Base-by-base conservation (phyloP, 2,888 invertebrate species). In the Tipula lateralis region DNA sequence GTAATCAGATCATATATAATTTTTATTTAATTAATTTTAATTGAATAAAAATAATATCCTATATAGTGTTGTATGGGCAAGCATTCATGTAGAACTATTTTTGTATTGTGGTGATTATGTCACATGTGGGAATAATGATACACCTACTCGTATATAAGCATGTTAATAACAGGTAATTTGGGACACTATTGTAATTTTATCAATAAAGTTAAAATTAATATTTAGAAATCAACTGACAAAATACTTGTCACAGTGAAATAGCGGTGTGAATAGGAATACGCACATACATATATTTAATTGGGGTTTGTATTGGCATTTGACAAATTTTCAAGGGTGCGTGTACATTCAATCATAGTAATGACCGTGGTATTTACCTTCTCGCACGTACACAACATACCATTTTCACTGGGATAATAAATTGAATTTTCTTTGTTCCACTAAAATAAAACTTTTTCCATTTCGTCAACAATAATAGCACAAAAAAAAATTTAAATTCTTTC, bases 1-100 rank as follows among this genome's bases (percentile, higher is more conserved):
- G 66, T 66, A 66, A 66, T 66, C 66, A 66, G 66, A 66, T 66
- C 66, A 66, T 24, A 24, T n/a, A 13, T 50, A 50, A 16, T 50
- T 50, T 50, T 50, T 50, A 50, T n/a, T 50, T 66, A 66, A 66
- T 66, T 66, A 66, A 66, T 66, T 66, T 66, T 66, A 66, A 66
- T 66, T 66, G 66, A 66, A 66, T 66, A 66, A 66, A 66, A 66
- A 66, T 66, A 24, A 66, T 66, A 9, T 66, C 66, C 66, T 66
- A 24, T 24, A 24, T 66, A 24, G 24, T 24, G n/a, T 6, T 24
- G 24, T 24, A 24, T 19, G 13, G 12, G 9, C 24, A 66, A 66
- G 19, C 66, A 66, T 66, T 66, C 66, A 66, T 24, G 66, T 66
- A 66, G 19, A 12, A 24, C 66, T 66, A 66, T 66, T 66, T 66